Percentiles rank a stretch among this genome's conserved stretches.
Evolutionary conservation across 2,888 invertebrate species (phyloP).

Genomic region (Andrena fulva): DNA sequence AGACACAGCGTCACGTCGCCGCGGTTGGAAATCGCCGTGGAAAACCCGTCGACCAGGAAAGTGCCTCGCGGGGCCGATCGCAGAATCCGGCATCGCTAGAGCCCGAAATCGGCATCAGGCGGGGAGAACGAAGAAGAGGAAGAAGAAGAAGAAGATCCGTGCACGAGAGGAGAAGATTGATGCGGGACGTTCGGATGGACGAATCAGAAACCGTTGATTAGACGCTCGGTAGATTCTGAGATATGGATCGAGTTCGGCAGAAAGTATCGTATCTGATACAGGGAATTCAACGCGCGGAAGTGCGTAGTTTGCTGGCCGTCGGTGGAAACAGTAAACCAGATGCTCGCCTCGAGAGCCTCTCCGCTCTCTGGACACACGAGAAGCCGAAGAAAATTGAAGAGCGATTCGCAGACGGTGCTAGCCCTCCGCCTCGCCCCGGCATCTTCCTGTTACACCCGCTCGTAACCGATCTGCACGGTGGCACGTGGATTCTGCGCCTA

Average conservation of each 20-base stretch:
- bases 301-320: slow-evolving; percentile 61
- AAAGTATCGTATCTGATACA: slow-evolving; percentile 50
- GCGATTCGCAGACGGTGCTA: slow-evolving; percentile 39
- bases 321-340: slow-evolving; percentile 72
- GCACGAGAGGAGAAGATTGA: background rate
- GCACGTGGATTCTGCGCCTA: slow-evolving; percentile 41
- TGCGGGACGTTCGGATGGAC: background rate
- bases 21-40: background rate
- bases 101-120: too few species aligned
- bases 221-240: slow-evolving; percentile 1
- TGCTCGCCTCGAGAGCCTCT: slow-evolving; percentile 38
- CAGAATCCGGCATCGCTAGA: too few species aligned
- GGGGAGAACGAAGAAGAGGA: too few species aligned
- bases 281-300: slow-evolving; percentile 73
- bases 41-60: background rate
- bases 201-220: slow-evolving; percentile 18
- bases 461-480: slow-evolving; percentile 22
- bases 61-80: too few species aligned
- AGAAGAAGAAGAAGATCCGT: too few species aligned
- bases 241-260: slow-evolving; percentile 24
- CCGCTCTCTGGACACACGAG: slow-evolving; percentile 58
- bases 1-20: background rate
- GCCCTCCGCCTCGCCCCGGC: background rate
- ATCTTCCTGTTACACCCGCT: slow-evolving; percentile 59
- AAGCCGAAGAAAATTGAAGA: slow-evolving; percentile 63